Evolutionary conservation across 2,888 invertebrate species (phyloP).

Genomic region (Dioctria linearis): DNA sequence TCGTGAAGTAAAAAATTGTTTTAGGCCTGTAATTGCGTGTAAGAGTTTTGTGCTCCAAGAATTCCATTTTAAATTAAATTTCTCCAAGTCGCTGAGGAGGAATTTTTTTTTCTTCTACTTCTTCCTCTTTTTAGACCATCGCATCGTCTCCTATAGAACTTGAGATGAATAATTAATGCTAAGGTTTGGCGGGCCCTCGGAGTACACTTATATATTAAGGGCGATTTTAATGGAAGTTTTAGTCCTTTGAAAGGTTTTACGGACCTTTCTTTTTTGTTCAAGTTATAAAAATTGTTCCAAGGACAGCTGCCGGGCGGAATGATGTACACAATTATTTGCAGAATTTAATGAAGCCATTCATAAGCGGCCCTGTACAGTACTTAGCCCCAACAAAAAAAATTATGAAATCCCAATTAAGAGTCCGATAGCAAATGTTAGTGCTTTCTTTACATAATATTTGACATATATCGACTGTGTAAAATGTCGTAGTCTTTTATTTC

Average conservation of each 20-base stretch:
- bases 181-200: constrained; percentile 45
- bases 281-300: not conserved
- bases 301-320: not conserved
- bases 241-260: constrained; percentile 50
- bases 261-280: constrained; percentile 21
- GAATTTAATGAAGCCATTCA: constrained; percentile 25
- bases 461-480: too few relatives aligned
- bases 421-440: too few relatives aligned
- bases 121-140: constrained; percentile 30
- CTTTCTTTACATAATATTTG: too few relatives aligned
- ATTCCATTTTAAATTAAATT: constrained; percentile 56
- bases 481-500: too few relatives aligned
- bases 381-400: too few relatives aligned
- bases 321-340: constrained; percentile 37
- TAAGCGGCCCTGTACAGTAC: not conserved
- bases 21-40: constrained; percentile 56
- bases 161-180: constrained; percentile 56
- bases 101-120: constrained; percentile 16
- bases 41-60: constrained; percentile 54
- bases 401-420: too few relatives aligned
- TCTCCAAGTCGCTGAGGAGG: constrained; percentile 53
- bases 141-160: constrained; percentile 49
- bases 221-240: constrained; percentile 54
- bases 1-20: constrained; percentile 55
- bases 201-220: constrained; percentile 40